These are phyloP conservation scores for Cynodonichthys magdalenae DNA, from an alignment of 2,797 vertebrate species.

Conservation along the genomic window DNA sequence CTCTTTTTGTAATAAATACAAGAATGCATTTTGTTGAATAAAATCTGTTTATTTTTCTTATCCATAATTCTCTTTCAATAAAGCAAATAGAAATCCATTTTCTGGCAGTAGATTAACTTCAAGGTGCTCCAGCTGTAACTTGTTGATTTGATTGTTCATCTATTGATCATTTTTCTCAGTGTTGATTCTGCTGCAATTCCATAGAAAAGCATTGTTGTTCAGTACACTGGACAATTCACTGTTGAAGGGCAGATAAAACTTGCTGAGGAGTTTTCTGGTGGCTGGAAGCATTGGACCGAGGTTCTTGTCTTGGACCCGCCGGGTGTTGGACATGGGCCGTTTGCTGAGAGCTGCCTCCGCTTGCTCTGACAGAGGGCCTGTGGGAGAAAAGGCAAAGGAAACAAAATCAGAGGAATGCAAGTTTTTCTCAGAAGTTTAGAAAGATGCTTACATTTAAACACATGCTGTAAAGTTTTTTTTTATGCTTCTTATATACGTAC, in stretches of 20 bases:
- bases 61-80: constrained; percentile 8
- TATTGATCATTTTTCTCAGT: not conserved
- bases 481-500: constrained; percentile 66
- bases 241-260: constrained; percentile 92
- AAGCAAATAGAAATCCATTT: constrained; percentile 53
- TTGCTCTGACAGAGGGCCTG: constrained; percentile 86
- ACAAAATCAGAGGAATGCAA: not conserved
- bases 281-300: constrained; percentile 91
- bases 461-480: not conserved
- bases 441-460: no score
- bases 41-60: constrained; percentile 27
- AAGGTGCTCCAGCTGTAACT: constrained; percentile 6
- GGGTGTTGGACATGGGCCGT: constrained; percentile 86
- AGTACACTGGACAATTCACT: constrained; percentile 85
- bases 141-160: constrained; percentile 14
- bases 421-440: not conserved
- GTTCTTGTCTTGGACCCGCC: constrained; percentile 85
- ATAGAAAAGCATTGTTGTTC: constrained; percentile 85
- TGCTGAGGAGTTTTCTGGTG: constrained; percentile 85
- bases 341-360: constrained; percentile 85
- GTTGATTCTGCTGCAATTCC: constrained; percentile 66
- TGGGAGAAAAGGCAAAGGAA: constrained; percentile 1
- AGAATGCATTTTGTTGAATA: constrained; percentile 7
- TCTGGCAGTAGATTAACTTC: not conserved
- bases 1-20: not conserved